Conservation (phyloP, 2,113 vertebrate species). For the Blennius ocellaris region DNA sequence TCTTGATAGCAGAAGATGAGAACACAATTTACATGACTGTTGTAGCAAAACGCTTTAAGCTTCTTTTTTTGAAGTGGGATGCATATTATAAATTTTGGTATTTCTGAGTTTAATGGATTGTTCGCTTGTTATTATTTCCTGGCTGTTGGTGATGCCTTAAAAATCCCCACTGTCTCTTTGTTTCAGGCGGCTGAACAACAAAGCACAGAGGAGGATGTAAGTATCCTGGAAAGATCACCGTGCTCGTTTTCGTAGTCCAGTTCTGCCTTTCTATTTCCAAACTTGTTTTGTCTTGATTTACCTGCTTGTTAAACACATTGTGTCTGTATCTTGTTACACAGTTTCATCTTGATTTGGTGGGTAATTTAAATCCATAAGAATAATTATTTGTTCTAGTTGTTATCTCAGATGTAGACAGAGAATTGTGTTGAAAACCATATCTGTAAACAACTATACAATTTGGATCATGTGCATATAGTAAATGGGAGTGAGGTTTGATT, state of each 20-base stretch:
- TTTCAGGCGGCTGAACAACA: slow-evolving; percentile 85
- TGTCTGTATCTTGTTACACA: slow-evolving; percentile 13
- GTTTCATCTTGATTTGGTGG: slow-evolving; percentile 6
- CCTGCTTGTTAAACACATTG: background rate
- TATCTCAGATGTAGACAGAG: slow-evolving; percentile 56
- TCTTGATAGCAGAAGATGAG: slow-evolving; percentile 30
- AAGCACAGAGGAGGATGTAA: slow-evolving; percentile 84
- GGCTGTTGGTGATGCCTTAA: slow-evolving; percentile 18
- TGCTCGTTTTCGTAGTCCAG: background rate
- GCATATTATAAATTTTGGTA: slow-evolving; percentile 30
- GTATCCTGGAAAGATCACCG: slow-evolving; percentile 48
- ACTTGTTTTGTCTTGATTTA: slow-evolving; percentile 47
- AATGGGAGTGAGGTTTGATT: slow-evolving; percentile 17
- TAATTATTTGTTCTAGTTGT: slow-evolving; percentile 38
- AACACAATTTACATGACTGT: slow-evolving; percentile 42
- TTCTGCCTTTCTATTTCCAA: slow-evolving; percentile 17
- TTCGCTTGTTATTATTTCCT: slow-evolving; percentile 26
- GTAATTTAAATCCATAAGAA: slow-evolving; percentile 26
- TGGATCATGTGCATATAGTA: background rate
- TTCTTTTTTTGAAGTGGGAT: slow-evolving; percentile 39
- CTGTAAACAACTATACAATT: too few relatives aligned
- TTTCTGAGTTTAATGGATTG: slow-evolving; percentile 24
- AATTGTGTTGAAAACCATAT: slow-evolving; percentile 5
- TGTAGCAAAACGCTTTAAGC: slow-evolving; percentile 45
- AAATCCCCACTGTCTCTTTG: slow-evolving; percentile 40